Evolutionary conservation across 2,888 invertebrate species (phyloP).

Genomic region (Meiosimyza decipiens): DNA sequence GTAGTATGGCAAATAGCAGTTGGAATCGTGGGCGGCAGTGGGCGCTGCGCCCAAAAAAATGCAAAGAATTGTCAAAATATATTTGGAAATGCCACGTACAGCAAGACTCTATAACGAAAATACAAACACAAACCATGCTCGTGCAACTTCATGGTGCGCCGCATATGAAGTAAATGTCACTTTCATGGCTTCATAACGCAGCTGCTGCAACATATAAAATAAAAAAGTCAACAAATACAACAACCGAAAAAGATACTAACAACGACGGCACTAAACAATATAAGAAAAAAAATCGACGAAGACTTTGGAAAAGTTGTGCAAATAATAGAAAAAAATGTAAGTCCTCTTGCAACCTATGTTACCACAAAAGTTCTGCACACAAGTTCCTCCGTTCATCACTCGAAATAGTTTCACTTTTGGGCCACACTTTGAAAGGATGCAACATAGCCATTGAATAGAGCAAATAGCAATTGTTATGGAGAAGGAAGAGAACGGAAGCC

Average conservation of each 20-base stretch:
- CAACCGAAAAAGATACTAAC: not conserved
- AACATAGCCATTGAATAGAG: too few species aligned
- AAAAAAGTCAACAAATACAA: conserved; percentile 7
- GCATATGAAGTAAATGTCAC: conserved; percentile 10
- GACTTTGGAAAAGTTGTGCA: not conserved
- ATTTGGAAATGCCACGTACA: not conserved
- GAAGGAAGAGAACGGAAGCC: too few species aligned
- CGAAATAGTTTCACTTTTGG: conserved; percentile 58
- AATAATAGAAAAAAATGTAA: too few species aligned
- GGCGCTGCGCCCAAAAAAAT: not conserved
- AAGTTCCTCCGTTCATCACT: too few species aligned
- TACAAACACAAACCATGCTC: not conserved
- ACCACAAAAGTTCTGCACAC: too few species aligned
- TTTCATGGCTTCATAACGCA: conserved; percentile 26
- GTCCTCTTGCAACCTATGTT: too few species aligned
- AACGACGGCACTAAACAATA: not conserved
- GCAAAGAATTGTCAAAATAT: not conserved
- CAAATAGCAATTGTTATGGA: too few species aligned
- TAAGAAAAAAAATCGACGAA: not conserved
- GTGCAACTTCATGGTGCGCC: not conserved
- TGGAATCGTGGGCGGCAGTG: not conserved
- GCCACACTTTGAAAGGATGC: too few species aligned
- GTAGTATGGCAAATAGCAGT: not conserved
- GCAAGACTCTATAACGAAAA: not conserved
- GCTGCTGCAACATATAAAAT: not conserved